Conservation (phyloP, 2,888 invertebrate species). For the Ophion slaviceki region DNA sequence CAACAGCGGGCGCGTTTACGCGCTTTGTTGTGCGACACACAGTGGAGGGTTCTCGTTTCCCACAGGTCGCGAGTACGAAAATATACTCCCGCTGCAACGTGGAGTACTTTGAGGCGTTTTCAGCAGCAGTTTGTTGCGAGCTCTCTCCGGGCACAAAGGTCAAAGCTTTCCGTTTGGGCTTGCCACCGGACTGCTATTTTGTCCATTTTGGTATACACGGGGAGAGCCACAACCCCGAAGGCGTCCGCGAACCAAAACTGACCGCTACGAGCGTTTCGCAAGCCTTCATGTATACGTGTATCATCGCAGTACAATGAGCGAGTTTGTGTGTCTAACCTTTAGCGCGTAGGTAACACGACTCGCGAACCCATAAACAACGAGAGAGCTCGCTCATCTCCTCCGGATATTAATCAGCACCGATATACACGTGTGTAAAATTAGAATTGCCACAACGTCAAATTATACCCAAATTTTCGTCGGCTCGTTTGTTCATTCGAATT, state of each 20-base stretch:
- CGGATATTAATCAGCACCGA: neutral
- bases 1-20: conserved; percentile 57
- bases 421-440: neutral
- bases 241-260: conserved; percentile 61
- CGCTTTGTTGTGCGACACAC: conserved; percentile 75
- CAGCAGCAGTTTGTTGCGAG: conserved; percentile 33
- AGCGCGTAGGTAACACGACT: conserved; percentile 61
- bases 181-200: conserved; percentile 42
- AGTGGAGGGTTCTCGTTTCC: conserved; percentile 58
- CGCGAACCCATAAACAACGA: conserved; percentile 25
- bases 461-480: neutral
- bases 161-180: conserved; percentile 72
- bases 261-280: conserved; percentile 42
- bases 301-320: neutral
- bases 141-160: conserved; percentile 73
- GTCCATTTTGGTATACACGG: conserved; percentile 54
- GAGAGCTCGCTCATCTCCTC: neutral
- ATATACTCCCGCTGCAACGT: conserved; percentile 71
- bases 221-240: conserved; percentile 48
- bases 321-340: conserved; percentile 66
- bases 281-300: conserved; percentile 68
- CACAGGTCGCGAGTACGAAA: conserved; percentile 70
- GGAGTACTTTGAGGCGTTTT: conserved; percentile 75
- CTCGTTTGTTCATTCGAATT: neutral
- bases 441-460: neutral